Base-by-base conservation (phyloP, 2,113 vertebrate genomes). In the Alectura lathami region DNA sequence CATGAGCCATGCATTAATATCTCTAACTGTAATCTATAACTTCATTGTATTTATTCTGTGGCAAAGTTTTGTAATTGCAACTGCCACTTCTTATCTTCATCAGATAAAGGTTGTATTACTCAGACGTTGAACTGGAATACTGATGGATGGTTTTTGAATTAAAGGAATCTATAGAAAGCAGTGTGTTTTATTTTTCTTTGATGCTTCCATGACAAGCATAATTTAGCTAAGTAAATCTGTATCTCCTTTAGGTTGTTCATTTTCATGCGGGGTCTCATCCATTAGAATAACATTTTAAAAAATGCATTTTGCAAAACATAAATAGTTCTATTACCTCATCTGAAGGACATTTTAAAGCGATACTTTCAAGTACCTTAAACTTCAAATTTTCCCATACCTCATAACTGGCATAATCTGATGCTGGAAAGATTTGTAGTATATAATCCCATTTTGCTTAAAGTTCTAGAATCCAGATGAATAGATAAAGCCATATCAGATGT, bases 51-150 rank as follows among this genome's bases (percentile, higher is more conserved):
- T 94, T 96, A 96, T 95, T 96, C 81, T 88, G 67, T 84, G 45
- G 63, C 63, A 91, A 92, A 94, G 69, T 96, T 94, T 96, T 93
- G 83, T 96, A 96, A 94, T 89, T 95, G 92, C 67, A 85, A 14
- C 54, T 93, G 94, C 75, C 89, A 89, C 54, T 89, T 96, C 93
- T 94, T 97, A 88, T 94, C 96, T 94, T 92, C 67, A 47, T 94
- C 94, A 96, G 92, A 89, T 94, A 97, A 96, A 96, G 75, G 66
- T 84, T 96, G 86, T 57, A 69, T 96, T 95, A 74, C 73, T 96
- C 75, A 84, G 84, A 86, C 79, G 67, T 86, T 96, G 96, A 95
- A 89, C 92, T 75, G 50, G 68, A 95, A 88, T 79, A 79, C 56
- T 92, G 73, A 94, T 93, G 54, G 74, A 81, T 86, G 15, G 50